Percentiles rank a stretch among this genome's conserved stretches.
Evolutionary conservation across 2,888 invertebrate genomes (phyloP).

Genomic region (Ashinkailepas kermadecensis): DNA sequence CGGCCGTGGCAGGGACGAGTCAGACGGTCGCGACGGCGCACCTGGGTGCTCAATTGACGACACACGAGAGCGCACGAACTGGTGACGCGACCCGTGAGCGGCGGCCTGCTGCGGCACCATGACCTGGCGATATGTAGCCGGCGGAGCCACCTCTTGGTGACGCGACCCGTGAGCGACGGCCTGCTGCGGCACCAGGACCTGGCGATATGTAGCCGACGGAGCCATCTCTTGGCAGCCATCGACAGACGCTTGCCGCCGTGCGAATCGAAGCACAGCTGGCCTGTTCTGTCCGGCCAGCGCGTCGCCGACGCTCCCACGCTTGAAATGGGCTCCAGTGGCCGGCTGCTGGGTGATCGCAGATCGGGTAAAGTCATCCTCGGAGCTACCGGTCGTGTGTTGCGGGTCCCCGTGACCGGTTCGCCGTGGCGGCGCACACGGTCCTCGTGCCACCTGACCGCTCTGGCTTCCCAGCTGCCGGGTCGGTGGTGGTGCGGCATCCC

Average conservation of each 20-base stretch:
- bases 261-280: no score
- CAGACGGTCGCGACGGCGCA: neutral
- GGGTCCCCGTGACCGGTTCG: neutral
- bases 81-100: neutral
- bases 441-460: no score
- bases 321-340: neutral
- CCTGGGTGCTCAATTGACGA: neutral
- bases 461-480: no score
- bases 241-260: no score
- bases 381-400: neutral
- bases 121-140: neutral
- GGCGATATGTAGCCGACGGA: no score
- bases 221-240: neutral
- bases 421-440: neutral
- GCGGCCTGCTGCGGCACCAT: neutral
- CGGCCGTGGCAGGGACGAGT: neutral
- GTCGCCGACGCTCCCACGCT: no score
- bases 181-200: neutral
- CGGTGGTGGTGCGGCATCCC: no score
- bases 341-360: no score
- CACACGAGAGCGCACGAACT: neutral
- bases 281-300: no score
- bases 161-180: neutral
- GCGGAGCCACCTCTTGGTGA: neutral
- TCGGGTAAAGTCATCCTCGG: neutral